phyloP scores from a whole-genome alignment of 2,797 vertebrate genomes.

The Crypturellus tataupa region DNA sequence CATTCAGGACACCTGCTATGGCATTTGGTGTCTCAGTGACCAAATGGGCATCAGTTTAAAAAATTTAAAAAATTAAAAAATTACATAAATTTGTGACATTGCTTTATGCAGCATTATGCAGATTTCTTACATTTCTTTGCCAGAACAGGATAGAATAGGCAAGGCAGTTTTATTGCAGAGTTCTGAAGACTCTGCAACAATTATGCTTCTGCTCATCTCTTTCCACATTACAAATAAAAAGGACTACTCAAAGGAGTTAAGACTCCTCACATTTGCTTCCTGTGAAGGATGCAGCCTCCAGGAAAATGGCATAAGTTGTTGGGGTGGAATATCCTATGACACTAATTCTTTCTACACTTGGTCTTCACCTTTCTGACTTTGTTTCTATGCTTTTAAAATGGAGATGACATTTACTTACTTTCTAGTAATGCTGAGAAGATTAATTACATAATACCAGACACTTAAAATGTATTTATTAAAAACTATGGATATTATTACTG shows the following conservation, averaged over 20 bases:
- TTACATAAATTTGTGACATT: not conserved
- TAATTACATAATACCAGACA: not conserved
- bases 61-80: not conserved
- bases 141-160: not conserved
- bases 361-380: not conserved
- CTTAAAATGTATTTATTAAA: not conserved
- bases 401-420: not conserved
- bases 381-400: not conserved
- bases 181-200: not conserved
- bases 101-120: not conserved
- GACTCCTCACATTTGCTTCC: not conserved
- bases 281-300: not conserved
- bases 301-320: not conserved
- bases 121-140: not conserved
- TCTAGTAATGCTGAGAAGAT: not conserved
- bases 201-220: not conserved
- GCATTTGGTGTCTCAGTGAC: not conserved
- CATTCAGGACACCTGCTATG: not conserved
- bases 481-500: not conserved
- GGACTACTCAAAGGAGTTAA: not conserved
- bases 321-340: not conserved
- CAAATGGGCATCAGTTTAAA: not conserved
- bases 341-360: not conserved
- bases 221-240: not conserved
- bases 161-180: not conserved